These are phyloP conservation scores for Drosophila cardini DNA, from an alignment of 1,140 invertebrate species.

Conservation along the genomic window DNA sequence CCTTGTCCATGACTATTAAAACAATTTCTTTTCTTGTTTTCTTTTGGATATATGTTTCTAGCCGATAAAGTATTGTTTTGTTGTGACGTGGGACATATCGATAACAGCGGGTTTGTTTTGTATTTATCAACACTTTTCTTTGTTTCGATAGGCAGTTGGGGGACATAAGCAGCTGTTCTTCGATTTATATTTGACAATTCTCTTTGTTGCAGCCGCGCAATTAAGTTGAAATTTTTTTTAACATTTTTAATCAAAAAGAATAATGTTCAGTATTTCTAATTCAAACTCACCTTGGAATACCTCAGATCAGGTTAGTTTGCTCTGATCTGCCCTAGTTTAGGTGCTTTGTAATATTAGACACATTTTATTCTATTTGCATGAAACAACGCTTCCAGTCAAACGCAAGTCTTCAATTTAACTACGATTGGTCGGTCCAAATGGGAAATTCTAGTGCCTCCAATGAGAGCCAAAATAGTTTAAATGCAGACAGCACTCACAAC, in stretches of 20 bases:
- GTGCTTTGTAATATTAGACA: background rate
- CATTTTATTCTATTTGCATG: no score
- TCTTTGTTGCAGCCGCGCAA: background rate
- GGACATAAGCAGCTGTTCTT: slow-evolving; percentile 5
- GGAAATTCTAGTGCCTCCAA: background rate
- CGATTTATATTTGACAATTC: background rate
- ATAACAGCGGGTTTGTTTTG: background rate
- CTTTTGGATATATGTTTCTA: background rate
- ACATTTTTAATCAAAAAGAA: no score
- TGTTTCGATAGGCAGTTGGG: background rate
- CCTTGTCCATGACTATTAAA: slow-evolving; percentile 62
- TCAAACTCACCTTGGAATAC: background rate
- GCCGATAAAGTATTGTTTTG: slow-evolving; percentile 37
- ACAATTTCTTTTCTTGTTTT: slow-evolving; percentile 19
- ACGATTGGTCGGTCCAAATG: background rate
- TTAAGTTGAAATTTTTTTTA: no score
- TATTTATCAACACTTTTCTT: slow-evolving; percentile 11
- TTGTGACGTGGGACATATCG: slow-evolving; percentile 43
- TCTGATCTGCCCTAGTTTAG: background rate
- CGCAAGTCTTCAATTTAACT: background rate
- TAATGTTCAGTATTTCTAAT: background rate
- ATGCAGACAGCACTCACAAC: background rate
- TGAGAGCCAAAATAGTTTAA: background rate
- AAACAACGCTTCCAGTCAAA: background rate
- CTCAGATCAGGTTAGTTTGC: background rate